Conservation (phyloP, 2,888 invertebrate genomes). For the Polymixis flavicincta region DNA sequence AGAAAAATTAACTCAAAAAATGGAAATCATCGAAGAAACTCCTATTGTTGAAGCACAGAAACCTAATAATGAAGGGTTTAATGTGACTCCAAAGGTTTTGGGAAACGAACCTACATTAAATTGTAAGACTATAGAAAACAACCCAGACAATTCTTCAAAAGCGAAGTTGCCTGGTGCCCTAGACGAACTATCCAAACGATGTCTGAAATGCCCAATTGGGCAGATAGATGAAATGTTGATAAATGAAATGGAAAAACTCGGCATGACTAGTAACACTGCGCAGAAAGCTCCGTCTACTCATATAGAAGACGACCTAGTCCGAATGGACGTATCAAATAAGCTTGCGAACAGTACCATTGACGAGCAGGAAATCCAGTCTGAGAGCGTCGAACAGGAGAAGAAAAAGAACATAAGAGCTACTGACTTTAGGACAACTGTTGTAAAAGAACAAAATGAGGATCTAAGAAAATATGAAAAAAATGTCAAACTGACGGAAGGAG, state of each 20-base stretch:
- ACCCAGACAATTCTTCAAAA: background rate
- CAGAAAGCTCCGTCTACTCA: background rate
- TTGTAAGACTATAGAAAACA: background rate
- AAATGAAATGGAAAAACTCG: conserved; percentile 70
- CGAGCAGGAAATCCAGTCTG: background rate
- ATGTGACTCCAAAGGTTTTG: conserved; percentile 70
- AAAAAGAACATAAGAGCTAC: background rate
- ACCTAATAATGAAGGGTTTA: conserved; percentile 71
- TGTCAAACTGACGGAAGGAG: background rate
- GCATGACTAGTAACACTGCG: conserved; percentile 6
- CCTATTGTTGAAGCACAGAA: conserved; percentile 73
- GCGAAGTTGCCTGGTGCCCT: conserved; percentile 24
- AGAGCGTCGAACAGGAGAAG: background rate
- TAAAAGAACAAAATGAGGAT: background rate
- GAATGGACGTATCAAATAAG: conserved; percentile 25
- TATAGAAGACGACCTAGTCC: conserved; percentile 19
- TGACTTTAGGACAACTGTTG: background rate
- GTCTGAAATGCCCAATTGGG: conserved; percentile 64
- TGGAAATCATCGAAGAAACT: conserved; percentile 77
- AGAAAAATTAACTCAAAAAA: conserved; percentile 75
- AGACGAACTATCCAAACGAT: conserved; percentile 71
- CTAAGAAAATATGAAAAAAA: background rate
- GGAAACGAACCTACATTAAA: conserved; percentile 33
- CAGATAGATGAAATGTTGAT: conserved; percentile 71
- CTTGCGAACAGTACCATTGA: background rate